Conservation (phyloP, 1,140 invertebrate genomes). For the Adelges cooleyi region DNA sequence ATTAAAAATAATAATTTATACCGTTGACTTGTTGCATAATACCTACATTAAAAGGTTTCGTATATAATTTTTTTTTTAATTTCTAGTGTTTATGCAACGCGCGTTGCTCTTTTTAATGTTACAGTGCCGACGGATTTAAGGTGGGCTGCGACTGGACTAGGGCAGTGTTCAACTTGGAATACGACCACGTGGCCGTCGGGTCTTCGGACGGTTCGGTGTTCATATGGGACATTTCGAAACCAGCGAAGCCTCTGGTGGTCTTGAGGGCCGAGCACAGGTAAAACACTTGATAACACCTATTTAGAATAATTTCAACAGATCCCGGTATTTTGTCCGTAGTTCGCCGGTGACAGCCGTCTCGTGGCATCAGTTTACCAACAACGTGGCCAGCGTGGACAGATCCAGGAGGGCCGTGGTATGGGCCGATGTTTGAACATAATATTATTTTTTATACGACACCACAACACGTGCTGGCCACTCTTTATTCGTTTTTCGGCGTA, state of each 20-base stretch:
- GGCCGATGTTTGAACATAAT: slow-evolving; percentile 51
- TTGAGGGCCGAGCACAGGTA: slow-evolving; percentile 77
- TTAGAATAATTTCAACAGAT: not conserved
- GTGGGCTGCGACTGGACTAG: slow-evolving; percentile 88
- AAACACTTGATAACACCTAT: slow-evolving; percentile 38
- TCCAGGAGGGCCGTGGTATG: slow-evolving; percentile 75
- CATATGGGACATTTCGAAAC: slow-evolving; percentile 73
- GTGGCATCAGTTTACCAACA: slow-evolving; percentile 78
- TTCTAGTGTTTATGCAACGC: too few species aligned
- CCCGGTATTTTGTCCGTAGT: slow-evolving; percentile 45
- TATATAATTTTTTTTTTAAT: too few species aligned
- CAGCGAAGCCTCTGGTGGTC: slow-evolving; percentile 62
- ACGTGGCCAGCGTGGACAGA: slow-evolving; percentile 77
- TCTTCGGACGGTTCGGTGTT: slow-evolving; percentile 81
- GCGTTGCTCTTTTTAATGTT: slow-evolving; percentile 4
- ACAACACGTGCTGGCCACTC: not conserved
- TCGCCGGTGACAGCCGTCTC: slow-evolving; percentile 75
- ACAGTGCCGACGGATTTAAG: slow-evolving; percentile 84
- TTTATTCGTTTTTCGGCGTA: not conserved
- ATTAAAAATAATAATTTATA: too few species aligned
- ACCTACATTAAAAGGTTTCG: too few species aligned
- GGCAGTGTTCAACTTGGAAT: slow-evolving; percentile 83
- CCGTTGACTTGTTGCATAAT: too few species aligned
- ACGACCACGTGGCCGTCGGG: slow-evolving; percentile 75
- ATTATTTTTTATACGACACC: too few species aligned